Evolutionary conservation across 1,140 invertebrate genomes (phyloP), one percentile per base, ranked within the genome.

Genomic region (Carposina sasakii): DNA sequence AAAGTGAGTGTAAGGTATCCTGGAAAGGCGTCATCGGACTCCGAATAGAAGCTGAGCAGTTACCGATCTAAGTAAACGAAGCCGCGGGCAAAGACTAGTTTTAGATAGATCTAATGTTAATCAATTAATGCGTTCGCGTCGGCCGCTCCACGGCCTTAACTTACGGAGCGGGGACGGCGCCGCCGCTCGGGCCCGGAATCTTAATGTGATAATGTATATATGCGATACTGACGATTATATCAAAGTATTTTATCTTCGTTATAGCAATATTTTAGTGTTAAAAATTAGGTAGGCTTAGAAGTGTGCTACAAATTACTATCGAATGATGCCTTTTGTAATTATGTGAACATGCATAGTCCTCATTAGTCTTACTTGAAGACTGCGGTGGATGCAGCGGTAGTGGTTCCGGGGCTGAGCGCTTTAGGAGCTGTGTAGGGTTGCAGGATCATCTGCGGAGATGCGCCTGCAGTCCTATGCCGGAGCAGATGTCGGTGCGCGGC

Each of bases 71-170:
- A n/a, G n/a, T n/a, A n/a, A n/a, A n/a, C n/a, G n/a, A n/a, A n/a
- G n/a, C n/a, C n/a, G n/a, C n/a, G n/a, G n/a, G n/a, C n/a, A n/a
- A n/a, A n/a, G 74, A 78, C 74, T 77, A 72, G 75, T 76, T 79
- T 69, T 82, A 82, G 78, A 82, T 82, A 82, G 78, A 76, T 61
- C 72, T 82, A 79, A 82, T 75, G 68, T 79, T 78, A 82, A 79
- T 68, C 71, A 79, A 79, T 79, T 76, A 67, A 51, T 65, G 63
- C 73, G 71, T 62, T 62, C 67, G 67, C 58, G 65, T 54, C 57
- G 41, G 49, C 54, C 61, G 45, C 65, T 45, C 47, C 53, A 53
- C 57, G 63, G 67, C 68, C 67, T 71, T 70, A 70, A 68, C 62
- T 68, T 63, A 67, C 65, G 63, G 68, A 56, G 57, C 60, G 61